Evolutionary conservation across 2,797 vertebrate genomes (phyloP).

Genomic region (Melanotaenia maccullochi): DNA sequence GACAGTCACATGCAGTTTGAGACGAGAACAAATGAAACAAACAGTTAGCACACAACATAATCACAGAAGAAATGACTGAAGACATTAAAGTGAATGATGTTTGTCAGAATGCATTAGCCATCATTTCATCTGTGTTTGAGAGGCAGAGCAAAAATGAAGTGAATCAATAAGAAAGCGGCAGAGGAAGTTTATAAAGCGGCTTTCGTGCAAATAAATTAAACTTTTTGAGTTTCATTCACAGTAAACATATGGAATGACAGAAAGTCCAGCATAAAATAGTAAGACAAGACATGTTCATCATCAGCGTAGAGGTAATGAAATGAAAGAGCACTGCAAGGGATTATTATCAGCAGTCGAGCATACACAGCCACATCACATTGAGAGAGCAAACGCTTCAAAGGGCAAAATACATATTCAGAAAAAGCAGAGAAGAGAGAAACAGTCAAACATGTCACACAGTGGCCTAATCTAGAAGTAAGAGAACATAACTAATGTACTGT

Average conservation of each 20-base stretch:
- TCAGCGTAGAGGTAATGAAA: slow-evolving; percentile 49
- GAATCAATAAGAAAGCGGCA: slow-evolving; percentile 13
- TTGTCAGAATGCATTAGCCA: slow-evolving; percentile 57
- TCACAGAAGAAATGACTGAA: slow-evolving; percentile 26
- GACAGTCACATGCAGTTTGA: slow-evolving; percentile 62
- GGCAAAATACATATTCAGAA: slow-evolving; percentile 12
- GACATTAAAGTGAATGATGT: slow-evolving; percentile 38
- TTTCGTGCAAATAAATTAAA: slow-evolving; percentile 20
- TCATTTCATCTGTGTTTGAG: slow-evolving; percentile 22
- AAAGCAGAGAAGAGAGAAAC: slow-evolving; percentile 30
- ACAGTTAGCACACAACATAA: slow-evolving; percentile 36
- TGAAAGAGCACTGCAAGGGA: slow-evolving; percentile 55
- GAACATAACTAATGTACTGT: slow-evolving; percentile 38
- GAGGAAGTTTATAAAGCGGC: slow-evolving; percentile 13
- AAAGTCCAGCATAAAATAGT: slow-evolving; percentile 29
- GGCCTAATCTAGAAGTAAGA: slow-evolving; percentile 22
- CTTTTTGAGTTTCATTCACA: slow-evolving; percentile 22
- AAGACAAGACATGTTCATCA: slow-evolving; percentile 40
- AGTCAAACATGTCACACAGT: slow-evolving; percentile 31
- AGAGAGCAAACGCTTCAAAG: slow-evolving; percentile 33
- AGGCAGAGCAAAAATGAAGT: slow-evolving; percentile 22
- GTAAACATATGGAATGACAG: slow-evolving; percentile 12
- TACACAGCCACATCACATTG: slow-evolving; percentile 48
- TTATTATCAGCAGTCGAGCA: slow-evolving; percentile 66
- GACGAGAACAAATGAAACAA: slow-evolving; percentile 29